Evolutionary conservation across 2,888 invertebrate species (phyloP), one percentile per base, ranked within the genome.

Genomic region (Amblyjoppa proteus): DNA sequence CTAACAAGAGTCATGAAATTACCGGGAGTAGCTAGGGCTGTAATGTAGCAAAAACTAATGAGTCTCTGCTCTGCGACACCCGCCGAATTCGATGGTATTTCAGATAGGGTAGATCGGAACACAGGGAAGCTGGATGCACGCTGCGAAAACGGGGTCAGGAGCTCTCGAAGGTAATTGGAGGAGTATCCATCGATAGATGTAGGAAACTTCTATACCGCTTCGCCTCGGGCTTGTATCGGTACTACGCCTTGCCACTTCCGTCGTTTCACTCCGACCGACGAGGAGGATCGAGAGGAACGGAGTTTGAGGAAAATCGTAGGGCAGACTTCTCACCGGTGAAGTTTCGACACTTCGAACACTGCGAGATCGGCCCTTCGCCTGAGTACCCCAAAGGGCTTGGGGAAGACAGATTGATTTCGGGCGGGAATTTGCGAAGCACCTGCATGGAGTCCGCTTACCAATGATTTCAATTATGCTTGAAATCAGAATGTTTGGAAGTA

Each of bases 101-200:
- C 31, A 73, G 58, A 70, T 82, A 84, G 78, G 31, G 66, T 49
- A 45, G 78, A 74, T 83, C 70, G 73, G 56, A 11, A 20, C 38
- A 73, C 53, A 56, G 16, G 3, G 49, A n/a, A 31, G 51, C 31
- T 6, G n/a, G 31, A 25, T 51, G 34, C 51, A 31, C 56, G 69
- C 68, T 73, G 25, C 20, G 38, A 51, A 76, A 77, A 81, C 34
- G 74, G 83, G 81, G 80, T 85, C 83, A 73, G 31, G 81, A 73
- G 85, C 80, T 45, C 80, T 86, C 80, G 28, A 13, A 20, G 13
- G 78, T 86, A 88, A 89, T 87, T 89, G 76, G 74, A 85, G 74
- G n/a, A 73, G 45, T 51, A 66, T 76, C 69, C 68, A 81, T 75
- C 69, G 49, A 76, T 80, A 66, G 34, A 38, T 68, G 76, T 66